phyloP scores from a whole-genome alignment of 2,113 vertebrate species.

The Brachypodius melanocephalos region DNA sequence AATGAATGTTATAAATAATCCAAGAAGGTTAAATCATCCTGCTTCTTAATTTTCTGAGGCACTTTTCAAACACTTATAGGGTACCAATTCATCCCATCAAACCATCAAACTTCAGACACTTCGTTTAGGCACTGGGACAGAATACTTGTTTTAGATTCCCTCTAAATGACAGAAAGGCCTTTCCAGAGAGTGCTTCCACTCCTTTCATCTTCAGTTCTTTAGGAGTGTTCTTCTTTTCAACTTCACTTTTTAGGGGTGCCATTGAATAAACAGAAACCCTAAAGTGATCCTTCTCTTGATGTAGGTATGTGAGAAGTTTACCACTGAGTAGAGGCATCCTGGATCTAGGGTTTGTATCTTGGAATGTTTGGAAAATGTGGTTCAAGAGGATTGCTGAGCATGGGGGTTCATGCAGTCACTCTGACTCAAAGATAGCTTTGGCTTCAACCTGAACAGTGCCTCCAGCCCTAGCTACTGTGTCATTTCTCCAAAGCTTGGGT shows the following conservation, averaged over 20 bases:
- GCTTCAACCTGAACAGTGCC: not conserved
- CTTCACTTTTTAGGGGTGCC: not conserved
- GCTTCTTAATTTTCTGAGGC: not conserved
- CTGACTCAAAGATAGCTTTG: not conserved
- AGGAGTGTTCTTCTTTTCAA: not conserved
- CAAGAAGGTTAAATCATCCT: not conserved
- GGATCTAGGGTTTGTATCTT: not conserved
- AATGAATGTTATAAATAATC: not conserved
- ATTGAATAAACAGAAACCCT: not conserved
- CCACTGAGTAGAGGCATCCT: not conserved
- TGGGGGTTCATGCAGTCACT: not conserved
- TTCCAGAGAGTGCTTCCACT: not conserved
- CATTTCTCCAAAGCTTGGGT: not conserved
- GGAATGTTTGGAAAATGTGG: not conserved
- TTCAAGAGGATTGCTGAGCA: not conserved
- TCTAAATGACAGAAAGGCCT: not conserved
- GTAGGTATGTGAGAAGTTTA: not conserved
- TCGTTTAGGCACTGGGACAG: not conserved
- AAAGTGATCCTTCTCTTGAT: not conserved
- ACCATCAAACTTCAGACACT: not conserved
- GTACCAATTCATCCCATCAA: not conserved
- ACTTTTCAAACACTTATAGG: not conserved
- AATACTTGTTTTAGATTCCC: not conserved
- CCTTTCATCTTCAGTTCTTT: not conserved
- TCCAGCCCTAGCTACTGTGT: not conserved